A percentile compares a stretch with the other conserved stretches of the same genome.
These are phyloP conservation scores for Trochalopteron elliotii DNA, from an alignment of 2,113 vertebrate species.

Conservation along the genomic window DNA sequence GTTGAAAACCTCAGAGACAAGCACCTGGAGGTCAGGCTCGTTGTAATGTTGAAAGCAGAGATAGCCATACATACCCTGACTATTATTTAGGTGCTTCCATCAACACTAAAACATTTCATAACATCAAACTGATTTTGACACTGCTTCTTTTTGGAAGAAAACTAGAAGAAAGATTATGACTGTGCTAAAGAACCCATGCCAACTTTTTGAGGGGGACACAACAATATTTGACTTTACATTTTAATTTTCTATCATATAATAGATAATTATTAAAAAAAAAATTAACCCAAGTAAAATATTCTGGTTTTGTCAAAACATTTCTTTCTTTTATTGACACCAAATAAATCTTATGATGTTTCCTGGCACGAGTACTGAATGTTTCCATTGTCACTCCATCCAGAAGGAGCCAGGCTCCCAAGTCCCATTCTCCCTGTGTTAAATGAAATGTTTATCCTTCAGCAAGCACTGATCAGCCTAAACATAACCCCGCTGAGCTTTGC, in stretches of 20 bases:
- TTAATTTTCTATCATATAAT: not conserved
- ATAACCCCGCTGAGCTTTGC: not conserved
- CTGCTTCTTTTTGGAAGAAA: not conserved
- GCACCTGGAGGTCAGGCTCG: not conserved
- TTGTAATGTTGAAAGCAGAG: not conserved
- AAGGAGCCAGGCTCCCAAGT: not conserved
- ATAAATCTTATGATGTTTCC: not conserved
- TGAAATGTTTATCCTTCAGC: not conserved
- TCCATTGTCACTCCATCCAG: conserved; percentile 7
- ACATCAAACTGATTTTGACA: not conserved
- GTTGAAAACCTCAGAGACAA: not conserved
- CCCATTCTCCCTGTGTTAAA: not conserved
- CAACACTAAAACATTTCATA: not conserved
- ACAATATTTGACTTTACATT: not conserved
- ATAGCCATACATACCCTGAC: not conserved
- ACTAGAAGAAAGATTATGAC: not conserved
- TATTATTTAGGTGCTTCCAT: not conserved
- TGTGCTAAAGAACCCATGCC: not conserved
- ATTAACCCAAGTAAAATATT: not conserved
- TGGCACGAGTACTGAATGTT: conserved; percentile 7
- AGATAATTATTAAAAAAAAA: not conserved
- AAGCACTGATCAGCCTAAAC: not conserved
- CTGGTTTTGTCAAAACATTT: conserved; percentile 21
- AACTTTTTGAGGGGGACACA: not conserved
- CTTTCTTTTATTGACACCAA: conserved; percentile 13